These are phyloP conservation scores for Oncorhynchus mykiss DNA, from an alignment of 2,113 vertebrate species.

Conservation along the genomic window DNA sequence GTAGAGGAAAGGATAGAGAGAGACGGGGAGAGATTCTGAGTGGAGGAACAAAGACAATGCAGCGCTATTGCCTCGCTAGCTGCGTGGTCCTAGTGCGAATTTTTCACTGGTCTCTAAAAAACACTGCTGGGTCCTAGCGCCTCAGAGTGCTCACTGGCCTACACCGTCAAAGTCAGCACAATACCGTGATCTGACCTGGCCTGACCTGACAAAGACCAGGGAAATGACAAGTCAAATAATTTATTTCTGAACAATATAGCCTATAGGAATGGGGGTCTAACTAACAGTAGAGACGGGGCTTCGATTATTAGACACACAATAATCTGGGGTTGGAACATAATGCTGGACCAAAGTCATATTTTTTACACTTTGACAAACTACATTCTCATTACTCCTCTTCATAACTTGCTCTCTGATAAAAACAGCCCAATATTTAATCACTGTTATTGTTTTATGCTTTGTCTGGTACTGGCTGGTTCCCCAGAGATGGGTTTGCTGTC, in stretches of 20 bases:
- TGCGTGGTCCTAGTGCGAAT: conserved; percentile 48
- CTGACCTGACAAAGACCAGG: not conserved
- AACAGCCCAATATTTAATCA: not conserved
- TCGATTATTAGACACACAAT: no score
- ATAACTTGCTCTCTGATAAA: not conserved
- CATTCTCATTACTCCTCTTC: no score
- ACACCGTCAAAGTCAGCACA: not conserved
- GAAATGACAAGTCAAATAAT: not conserved
- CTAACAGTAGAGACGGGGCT: no score
- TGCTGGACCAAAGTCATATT: no score
- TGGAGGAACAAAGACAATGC: conserved; percentile 49
- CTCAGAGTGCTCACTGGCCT: not conserved
- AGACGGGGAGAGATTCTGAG: conserved; percentile 16
- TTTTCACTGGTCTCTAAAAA: not conserved
- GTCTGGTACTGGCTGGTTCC: not conserved
- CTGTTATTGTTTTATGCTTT: not conserved
- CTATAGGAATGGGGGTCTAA: no score
- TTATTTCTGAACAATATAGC: not conserved
- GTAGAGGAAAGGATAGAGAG: conserved; percentile 25
- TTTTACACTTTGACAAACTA: not conserved
- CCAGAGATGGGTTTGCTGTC: conserved; percentile 10
- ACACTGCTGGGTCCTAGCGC: conserved; percentile 58
- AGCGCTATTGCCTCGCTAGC: conserved; percentile 15
- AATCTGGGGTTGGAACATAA: no score
- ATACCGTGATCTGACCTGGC: not conserved